These are phyloP conservation scores for Eristalinus sepulchralis DNA, from an alignment of 2,888 invertebrate species.

Conservation along the genomic window DNA sequence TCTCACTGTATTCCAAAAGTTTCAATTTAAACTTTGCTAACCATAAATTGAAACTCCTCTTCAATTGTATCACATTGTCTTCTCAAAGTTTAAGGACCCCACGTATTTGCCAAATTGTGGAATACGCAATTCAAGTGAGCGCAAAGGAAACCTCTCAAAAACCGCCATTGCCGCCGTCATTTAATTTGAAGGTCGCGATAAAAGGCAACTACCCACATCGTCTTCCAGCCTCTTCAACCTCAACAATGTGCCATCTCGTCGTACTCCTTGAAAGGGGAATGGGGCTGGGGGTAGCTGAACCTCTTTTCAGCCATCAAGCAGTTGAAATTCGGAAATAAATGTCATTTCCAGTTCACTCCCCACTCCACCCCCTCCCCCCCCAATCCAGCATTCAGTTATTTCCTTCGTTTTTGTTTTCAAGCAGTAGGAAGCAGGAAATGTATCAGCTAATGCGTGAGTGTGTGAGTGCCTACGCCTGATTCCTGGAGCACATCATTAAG, in stretches of 20 bases:
- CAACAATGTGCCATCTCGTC: background rate
- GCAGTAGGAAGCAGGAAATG: conserved; percentile 45
- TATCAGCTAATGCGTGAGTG: conserved; percentile 41
- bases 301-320: conserved; percentile 37
- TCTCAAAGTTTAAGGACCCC: background rate
- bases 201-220: background rate
- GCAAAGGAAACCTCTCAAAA: background rate
- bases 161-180: background rate
- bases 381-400: background rate
- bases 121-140: background rate
- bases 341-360: conserved; percentile 48
- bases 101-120: background rate
- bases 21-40: too few relatives aligned
- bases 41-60: too few relatives aligned
- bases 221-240: background rate
- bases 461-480: background rate
- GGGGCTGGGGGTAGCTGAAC: conserved; percentile 16
- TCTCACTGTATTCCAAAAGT: too few relatives aligned
- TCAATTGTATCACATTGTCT: background rate
- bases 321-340: conserved; percentile 58
- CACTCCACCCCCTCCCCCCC: too few relatives aligned
- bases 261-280: too few relatives aligned
- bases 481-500: conserved; percentile 55
- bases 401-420: conserved; percentile 28
- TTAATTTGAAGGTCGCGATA: background rate